These are phyloP conservation scores for Carlito syrichta DNA, from an alignment of 2,113 vertebrate species.

Conservation along the genomic window DNA sequence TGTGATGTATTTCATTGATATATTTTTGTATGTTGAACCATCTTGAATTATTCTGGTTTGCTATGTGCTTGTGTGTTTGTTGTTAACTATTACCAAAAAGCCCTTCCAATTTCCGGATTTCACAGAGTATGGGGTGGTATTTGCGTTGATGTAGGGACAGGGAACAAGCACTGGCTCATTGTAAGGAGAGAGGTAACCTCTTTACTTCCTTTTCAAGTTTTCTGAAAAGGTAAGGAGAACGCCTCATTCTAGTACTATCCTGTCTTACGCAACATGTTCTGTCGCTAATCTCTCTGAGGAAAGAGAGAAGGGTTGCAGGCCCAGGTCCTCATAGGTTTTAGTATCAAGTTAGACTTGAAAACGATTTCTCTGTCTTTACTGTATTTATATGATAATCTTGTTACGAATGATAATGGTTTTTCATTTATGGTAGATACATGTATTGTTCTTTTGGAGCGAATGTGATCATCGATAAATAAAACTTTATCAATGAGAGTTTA, in stretches of 20 bases:
- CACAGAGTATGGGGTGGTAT: rapidly evolving
- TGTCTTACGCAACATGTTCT: rapidly evolving
- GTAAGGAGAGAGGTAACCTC: neutral
- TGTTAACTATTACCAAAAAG: neutral
- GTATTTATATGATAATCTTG: neutral
- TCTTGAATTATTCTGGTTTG: neutral
- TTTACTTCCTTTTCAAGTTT: neutral
- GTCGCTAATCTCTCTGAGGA: rapidly evolving
- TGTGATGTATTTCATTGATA: neutral
- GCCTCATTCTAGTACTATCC: rapidly evolving
- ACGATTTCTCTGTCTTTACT: rapidly evolving
- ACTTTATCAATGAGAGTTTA: neutral
- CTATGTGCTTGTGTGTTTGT: neutral
- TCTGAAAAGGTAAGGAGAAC: neutral
- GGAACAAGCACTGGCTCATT: neutral
- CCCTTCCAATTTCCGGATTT: neutral
- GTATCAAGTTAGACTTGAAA: rapidly evolving
- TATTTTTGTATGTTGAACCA: neutral
- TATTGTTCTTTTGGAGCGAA: neutral
- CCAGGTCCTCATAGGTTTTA: rapidly evolving
- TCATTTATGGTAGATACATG: rapidly evolving
- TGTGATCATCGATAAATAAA: too few relatives aligned
- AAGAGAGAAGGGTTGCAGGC: rapidly evolving
- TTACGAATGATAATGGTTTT: rapidly evolving
- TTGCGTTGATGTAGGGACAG: too few relatives aligned